A percentile compares a stretch with the other conserved stretches of the same genome.
Evolutionary conservation across 2,888 invertebrate genomes (phyloP).

Genomic region (Rhagium mordax): DNA sequence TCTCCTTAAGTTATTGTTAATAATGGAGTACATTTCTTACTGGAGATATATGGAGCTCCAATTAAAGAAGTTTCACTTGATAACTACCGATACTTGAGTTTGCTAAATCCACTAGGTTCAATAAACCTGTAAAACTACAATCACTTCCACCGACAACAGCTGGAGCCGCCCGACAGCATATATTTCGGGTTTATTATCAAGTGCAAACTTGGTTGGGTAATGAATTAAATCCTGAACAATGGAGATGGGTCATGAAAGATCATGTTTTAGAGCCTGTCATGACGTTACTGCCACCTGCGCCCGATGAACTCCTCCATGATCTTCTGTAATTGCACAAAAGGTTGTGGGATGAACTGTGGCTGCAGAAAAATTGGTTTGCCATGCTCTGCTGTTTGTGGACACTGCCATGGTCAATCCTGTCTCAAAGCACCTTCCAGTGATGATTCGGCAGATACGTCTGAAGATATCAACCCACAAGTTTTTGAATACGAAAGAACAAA

Average conservation of each 20-base stretch:
- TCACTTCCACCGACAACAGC: not conserved
- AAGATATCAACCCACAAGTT: not conserved
- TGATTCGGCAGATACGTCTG: not conserved
- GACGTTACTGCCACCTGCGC: not conserved
- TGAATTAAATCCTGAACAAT: not conserved
- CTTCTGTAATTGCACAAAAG: not conserved
- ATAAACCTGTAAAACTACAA: not conserved
- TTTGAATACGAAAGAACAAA: not conserved
- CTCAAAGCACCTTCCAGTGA: not conserved
- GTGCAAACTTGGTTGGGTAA: not conserved
- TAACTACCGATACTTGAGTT: not conserved
- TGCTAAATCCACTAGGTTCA: not conserved
- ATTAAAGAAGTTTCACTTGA: no score
- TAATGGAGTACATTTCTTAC: no score
- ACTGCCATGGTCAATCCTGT: slow-evolving; percentile 5
- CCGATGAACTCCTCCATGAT: not conserved
- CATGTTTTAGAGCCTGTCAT: not conserved
- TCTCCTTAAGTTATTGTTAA: no score
- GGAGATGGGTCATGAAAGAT: not conserved
- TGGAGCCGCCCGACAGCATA: not conserved
- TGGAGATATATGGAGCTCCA: no score
- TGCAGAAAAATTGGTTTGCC: not conserved
- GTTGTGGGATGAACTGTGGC: not conserved
- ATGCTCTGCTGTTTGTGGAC: not conserved
- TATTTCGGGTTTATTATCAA: not conserved